These are phyloP conservation scores for Gobio gobio DNA, from an alignment of 2,113 vertebrate genomes.

Conservation along the genomic window DNA sequence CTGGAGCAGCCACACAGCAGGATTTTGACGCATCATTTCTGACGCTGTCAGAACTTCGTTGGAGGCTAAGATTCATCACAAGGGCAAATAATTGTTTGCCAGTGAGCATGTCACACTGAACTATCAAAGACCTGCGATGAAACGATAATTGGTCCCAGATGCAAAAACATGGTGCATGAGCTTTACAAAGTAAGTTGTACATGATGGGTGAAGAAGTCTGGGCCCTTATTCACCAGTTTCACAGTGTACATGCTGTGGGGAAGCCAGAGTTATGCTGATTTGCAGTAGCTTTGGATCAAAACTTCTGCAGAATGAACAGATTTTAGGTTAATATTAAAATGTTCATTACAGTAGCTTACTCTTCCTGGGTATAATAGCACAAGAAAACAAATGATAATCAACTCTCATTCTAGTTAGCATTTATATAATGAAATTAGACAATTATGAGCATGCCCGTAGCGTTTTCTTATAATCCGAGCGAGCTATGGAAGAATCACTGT, in stretches of 20 bases:
- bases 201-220: not conserved
- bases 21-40: conserved; percentile 22
- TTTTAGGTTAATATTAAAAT: not conserved
- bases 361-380: not conserved
- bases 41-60: conserved; percentile 24
- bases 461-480: not conserved
- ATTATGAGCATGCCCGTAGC: not conserved
- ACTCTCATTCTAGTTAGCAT: not conserved
- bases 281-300: not conserved
- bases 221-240: not conserved
- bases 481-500: not conserved
- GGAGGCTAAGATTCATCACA: conserved; percentile 24
- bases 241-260: not conserved
- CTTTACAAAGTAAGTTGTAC: not conserved
- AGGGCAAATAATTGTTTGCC: conserved; percentile 8
- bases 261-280: not conserved
- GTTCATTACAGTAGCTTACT: not conserved
- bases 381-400: conserved; percentile 8
- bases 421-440: conserved; percentile 16
- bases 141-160: not conserved
- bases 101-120: conserved; percentile 29
- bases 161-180: not conserved
- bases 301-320: not conserved
- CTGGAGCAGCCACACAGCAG: conserved; percentile 11
- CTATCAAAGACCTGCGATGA: not conserved